phyloP scores from a whole-genome alignment of 2,888 invertebrate species.

The Cyclophora albipunctata region DNA sequence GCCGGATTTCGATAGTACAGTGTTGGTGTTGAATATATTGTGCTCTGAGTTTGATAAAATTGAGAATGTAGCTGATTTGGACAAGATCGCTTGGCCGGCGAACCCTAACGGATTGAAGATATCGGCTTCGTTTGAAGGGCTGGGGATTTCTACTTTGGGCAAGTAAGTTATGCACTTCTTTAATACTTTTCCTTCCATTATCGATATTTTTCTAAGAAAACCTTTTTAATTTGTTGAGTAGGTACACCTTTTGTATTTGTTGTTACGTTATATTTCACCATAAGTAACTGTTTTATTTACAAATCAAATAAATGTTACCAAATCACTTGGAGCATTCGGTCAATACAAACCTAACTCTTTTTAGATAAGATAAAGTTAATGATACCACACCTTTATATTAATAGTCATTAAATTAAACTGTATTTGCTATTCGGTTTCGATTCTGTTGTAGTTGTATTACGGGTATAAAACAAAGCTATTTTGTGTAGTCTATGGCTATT shows the following conservation, averaged over 20 bases:
- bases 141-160: conserved; percentile 56
- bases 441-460: too few relatives aligned
- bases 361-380: background rate
- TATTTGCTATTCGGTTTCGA: too few relatives aligned
- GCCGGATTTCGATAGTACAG: conserved; percentile 50
- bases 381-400: too few relatives aligned
- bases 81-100: conserved; percentile 63
- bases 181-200: too few relatives aligned
- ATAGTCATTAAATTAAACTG: too few relatives aligned
- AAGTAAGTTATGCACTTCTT: conserved; percentile 47
- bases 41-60: conserved; percentile 58
- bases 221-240: too few relatives aligned
- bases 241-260: too few relatives aligned
- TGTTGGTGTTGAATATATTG: conserved; percentile 61
- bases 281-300: background rate
- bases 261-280: too few relatives aligned
- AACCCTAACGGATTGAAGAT: conserved; percentile 63
- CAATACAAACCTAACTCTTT: background rate
- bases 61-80: conserved; percentile 53
- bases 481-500: too few relatives aligned
- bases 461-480: too few relatives aligned
- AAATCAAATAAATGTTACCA: background rate
- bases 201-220: too few relatives aligned
- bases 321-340: background rate
- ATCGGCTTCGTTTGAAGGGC: conserved; percentile 56